These are phyloP conservation scores for Drosophila sp. DNA, from an alignment of 1,140 invertebrate species.

Conservation along the genomic window DNA sequence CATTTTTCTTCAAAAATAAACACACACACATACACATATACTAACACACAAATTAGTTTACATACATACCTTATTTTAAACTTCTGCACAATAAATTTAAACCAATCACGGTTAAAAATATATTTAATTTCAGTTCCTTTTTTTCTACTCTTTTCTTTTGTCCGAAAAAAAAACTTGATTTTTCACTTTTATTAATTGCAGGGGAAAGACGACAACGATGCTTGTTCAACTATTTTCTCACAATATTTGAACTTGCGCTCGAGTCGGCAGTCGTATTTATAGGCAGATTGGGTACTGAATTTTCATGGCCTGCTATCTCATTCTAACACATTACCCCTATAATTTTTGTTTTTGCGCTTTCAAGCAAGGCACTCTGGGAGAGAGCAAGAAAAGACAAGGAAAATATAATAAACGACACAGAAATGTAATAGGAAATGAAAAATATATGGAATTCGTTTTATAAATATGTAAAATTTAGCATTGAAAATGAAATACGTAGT, in stretches of 20 bases:
- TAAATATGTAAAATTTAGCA: background rate
- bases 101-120: conserved; percentile 9
- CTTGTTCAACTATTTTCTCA: conserved; percentile 42
- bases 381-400: background rate
- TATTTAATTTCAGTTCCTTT: conserved; percentile 11
- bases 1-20: background rate
- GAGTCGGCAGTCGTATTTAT: conserved; percentile 35
- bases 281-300: background rate
- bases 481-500: conserved; percentile 50
- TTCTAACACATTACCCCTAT: conserved; percentile 5
- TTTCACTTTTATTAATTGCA: background rate
- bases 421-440: background rate
- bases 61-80: conserved; percentile 40
- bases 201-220: conserved; percentile 6
- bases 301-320: conserved; percentile 16
- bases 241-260: background rate
- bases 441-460: background rate
- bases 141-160: conserved; percentile 36
- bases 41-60: background rate
- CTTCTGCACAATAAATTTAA: conserved; percentile 11
- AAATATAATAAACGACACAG: background rate
- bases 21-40: background rate
- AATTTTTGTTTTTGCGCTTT: background rate
- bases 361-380: background rate
- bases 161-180: conserved; percentile 51